A percentile compares a stretch with the other conserved stretches of the same genome.
Conservation (phyloP, 2,888 invertebrate genomes). For the Peribatodes rhomboidaria region DNA sequence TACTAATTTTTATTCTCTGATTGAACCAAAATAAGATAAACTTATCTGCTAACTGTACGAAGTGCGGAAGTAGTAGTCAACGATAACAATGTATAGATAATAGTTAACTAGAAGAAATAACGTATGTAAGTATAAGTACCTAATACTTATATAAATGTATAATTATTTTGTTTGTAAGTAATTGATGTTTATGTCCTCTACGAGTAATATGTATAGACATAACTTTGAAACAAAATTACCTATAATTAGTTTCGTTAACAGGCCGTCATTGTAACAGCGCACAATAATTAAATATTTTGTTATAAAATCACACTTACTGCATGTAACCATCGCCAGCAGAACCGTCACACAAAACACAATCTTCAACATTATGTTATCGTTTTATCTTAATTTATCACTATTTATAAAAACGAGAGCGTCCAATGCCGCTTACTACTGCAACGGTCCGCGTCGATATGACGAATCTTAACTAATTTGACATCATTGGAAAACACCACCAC, state of each 20-base stretch:
- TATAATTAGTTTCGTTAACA: too few species aligned
- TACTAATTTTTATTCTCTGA: too few species aligned
- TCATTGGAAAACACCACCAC: conserved; percentile 28
- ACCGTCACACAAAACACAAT: conserved; percentile 47
- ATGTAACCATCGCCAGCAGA: conserved; percentile 51
- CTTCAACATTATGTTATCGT: conserved; percentile 50
- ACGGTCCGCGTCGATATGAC: conserved; percentile 41
- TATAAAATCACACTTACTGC: conserved; percentile 57
- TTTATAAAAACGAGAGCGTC: conserved; percentile 13
- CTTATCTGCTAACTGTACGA: too few species aligned
- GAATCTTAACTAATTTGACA: conserved; percentile 30
- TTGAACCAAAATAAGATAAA: too few species aligned
- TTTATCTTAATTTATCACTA: conserved; percentile 40
- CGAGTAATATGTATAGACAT: too few species aligned
- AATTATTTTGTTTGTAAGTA: not conserved
- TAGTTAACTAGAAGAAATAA: not conserved
- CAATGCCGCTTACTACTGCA: conserved; percentile 45
- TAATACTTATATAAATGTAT: not conserved
- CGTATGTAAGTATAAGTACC: not conserved
- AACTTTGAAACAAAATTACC: too few species aligned
- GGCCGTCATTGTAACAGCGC: too few species aligned
- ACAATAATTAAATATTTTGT: not conserved
- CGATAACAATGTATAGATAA: too few species aligned
- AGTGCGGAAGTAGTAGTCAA: too few species aligned
- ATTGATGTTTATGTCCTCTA: not conserved